Base-by-base conservation (phyloP, 2,797 vertebrate genomes). In the Xiphorhynchus erythropygius region DNA sequence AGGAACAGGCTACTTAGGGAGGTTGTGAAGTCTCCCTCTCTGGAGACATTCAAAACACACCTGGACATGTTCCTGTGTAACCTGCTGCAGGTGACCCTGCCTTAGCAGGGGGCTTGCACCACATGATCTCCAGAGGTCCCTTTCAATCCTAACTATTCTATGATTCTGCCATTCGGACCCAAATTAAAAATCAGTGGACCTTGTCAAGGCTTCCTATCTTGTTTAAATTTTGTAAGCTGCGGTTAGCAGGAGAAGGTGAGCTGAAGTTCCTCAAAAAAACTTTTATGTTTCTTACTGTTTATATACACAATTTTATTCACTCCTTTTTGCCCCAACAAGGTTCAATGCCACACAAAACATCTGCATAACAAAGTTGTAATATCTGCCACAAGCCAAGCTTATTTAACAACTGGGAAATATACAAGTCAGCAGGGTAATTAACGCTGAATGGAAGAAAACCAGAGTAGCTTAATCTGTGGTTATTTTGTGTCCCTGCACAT, bases 381-480 rank as follows among this genome's bases (percentile, higher is more conserved):
- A 59, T 79, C 42, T 82, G 37, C 67, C 81, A 89, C 5, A 63
- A 93, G 19, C 25, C 37, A 85, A 81, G 74, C 55, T 89, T 82
- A 89, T 82, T 92, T 82, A 81, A 52, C 64, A 83, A 32, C 47
- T 56, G 93, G 81, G 75, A 95, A 92, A 93, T 67, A 71, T 67
- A 67, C 56, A 73, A 83, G 47, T 77, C 89, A 87, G 52, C 56
- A 56, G 76, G 62, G 69, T 83, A 95, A 91, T 95, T 94, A 91
- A 87, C 46, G 39, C 19, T 71, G 64, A 94, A 87, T 32, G 60
- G 68, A 46, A 84, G 65, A 87, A 91, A 71, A 16, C 0, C 15
- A 47, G 24, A 90, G 28, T 32, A n/a, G 2, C 13, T 92, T 94
- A 86, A 88, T 94, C 91, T 88, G 64, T 4, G 21, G 37, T 78